A percentile compares a stretch with the other conserved stretches of the same genome.
These are phyloP conservation scores for Chamaea fasciata DNA, from an alignment of 2,113 vertebrate genomes.

Conservation along the genomic window DNA sequence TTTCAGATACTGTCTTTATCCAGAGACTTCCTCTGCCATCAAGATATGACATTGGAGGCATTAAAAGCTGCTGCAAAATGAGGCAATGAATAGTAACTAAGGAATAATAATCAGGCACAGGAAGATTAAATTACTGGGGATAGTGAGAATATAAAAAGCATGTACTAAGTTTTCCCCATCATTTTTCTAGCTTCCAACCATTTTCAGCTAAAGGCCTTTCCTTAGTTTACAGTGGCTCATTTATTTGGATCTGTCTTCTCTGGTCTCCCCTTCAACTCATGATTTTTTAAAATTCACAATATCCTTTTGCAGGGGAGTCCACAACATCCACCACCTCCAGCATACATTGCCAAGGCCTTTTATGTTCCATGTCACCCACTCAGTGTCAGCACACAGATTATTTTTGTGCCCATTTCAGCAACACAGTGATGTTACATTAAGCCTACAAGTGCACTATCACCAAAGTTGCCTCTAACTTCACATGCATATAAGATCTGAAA, in stretches of 20 bases:
- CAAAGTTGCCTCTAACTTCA: background rate
- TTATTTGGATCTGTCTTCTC: background rate
- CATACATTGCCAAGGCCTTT: background rate
- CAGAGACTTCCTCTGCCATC: background rate
- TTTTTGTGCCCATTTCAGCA: background rate
- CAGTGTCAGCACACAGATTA: background rate
- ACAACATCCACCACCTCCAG: background rate
- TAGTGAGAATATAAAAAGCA: background rate
- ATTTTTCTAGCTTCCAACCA: background rate
- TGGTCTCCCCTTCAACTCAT: background rate
- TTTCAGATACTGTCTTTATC: background rate
- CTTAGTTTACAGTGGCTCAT: background rate
- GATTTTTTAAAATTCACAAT: background rate
- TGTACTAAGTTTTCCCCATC: background rate
- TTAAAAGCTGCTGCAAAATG: background rate
- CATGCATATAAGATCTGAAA: background rate
- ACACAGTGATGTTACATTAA: background rate
- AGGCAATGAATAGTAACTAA: background rate
- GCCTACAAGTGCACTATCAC: background rate
- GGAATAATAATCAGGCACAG: background rate
- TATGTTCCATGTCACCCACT: background rate
- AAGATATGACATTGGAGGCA: fast-evolving
- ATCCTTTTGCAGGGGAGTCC: background rate
- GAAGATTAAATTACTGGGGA: background rate
- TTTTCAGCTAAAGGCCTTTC: background rate